Conservation (phyloP, 2,113 vertebrate species). For the Leiothrix lutea region DNA sequence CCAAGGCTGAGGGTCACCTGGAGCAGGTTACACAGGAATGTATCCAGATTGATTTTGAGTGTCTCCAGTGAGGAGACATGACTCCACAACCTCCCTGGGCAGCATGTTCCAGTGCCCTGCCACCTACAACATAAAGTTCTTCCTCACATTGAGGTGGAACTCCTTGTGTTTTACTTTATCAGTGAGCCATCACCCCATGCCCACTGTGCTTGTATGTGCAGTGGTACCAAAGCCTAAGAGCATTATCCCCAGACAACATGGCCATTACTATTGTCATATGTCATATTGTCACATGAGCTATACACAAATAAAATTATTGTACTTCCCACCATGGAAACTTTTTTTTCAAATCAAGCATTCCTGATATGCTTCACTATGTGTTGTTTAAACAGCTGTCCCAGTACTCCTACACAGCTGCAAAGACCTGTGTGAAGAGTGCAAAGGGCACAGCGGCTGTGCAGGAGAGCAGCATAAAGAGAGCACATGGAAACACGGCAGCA, state of each 20-base stretch:
- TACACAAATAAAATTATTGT: not conserved
- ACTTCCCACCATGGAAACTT: not conserved
- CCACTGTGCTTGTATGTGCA: not conserved
- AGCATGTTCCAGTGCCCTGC: not conserved
- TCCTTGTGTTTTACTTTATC: not conserved
- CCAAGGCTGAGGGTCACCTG: not conserved
- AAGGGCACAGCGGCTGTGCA: fast-evolving
- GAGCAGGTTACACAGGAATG: not conserved
- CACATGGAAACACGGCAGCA: fast-evolving
- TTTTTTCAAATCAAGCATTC: not conserved
- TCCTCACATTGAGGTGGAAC: not conserved
- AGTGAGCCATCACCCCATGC: not conserved
- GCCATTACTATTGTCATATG: not conserved
- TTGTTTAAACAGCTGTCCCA: not conserved
- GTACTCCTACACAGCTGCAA: not conserved
- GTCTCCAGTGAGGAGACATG: not conserved
- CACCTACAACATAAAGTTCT: not conserved
- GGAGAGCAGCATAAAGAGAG: not conserved
- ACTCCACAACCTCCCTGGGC: not conserved
- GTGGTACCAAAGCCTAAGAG: not conserved
- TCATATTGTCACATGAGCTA: not conserved
- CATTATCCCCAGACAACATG: fast-evolving
- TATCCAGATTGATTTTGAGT: not conserved
- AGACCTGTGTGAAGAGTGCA: fast-evolving
- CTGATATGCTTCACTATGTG: not conserved